Evolutionary conservation across 2,797 vertebrate species (phyloP), one percentile per base, ranked within the genome.

Genomic region (Eulemur coronatus): DNA sequence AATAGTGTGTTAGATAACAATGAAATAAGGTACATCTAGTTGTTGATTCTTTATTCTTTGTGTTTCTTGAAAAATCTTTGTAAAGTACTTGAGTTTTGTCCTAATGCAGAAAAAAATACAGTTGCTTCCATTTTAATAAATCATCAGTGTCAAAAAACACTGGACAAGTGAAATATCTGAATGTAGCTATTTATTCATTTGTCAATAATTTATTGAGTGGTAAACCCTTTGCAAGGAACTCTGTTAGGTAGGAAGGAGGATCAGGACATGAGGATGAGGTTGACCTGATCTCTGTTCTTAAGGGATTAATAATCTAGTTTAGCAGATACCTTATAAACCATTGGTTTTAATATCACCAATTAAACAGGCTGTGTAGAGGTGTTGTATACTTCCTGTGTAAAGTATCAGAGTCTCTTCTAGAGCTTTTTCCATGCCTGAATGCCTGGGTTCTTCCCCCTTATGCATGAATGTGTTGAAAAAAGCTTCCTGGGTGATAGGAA

Each of bases 21-120:
- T 81, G 70, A 76, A 82, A 38, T 59, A 57, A 57, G 4, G 12
- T 92, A 59, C 41, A 72, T 89, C 9, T 76, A 28, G 20, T 89
- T 92, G 13, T 79, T 94, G 38, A 72, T 92, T 75, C 17, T n/a
- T 84, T 69, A 63, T 72, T n/a, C 30, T 95, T 7, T 90, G n/a
- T 13, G 18, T 82, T 78, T 94, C 41, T 93, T 50, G 28, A 94
- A 84, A 97, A 87, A 38, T 63, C 13, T 81, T 84, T 70, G 46
- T 75, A 17, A 59, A 95, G 52, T 81, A 73, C 26, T 78, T 81
- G 41, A 57, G 30, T 89, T 96, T 94, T 94, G 5, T 82, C 33
- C 92, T 79, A 89, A 50, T 82, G 14, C 33, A 89, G 24, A 59
- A 30, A 82, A 86, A 86, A 69, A 67, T 75, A 7, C 78, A 59